These are phyloP conservation scores for Nymphicus hollandicus DNA, from an alignment of 2,113 vertebrate genomes.

Conservation along the genomic window DNA sequence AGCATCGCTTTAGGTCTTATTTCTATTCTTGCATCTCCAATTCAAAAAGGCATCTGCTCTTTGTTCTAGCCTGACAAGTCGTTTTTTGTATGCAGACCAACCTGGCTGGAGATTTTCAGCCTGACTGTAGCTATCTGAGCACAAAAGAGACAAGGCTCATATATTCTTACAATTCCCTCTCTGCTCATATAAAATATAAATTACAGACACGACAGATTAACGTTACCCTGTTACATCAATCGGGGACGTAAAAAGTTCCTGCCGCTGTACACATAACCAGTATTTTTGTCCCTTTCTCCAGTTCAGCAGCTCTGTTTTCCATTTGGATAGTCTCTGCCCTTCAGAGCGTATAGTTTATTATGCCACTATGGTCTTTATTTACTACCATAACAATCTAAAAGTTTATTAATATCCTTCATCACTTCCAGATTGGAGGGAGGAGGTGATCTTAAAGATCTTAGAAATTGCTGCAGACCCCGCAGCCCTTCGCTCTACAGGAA, in stretches of 20 bases:
- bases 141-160: constrained; percentile 48
- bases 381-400: background rate
- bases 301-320: background rate
- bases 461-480: background rate
- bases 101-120: constrained; percentile 21
- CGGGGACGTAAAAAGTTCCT: background rate
- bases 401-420: background rate
- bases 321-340: background rate
- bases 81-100: constrained; percentile 16
- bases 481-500: background rate
- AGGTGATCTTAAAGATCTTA: background rate
- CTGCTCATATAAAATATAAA: constrained; percentile 53
- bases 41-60: background rate
- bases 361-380: background rate
- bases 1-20: background rate
- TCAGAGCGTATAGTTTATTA: background rate
- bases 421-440: background rate
- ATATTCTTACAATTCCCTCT: constrained; percentile 40
- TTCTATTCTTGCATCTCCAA: background rate
- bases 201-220: constrained; percentile 9
- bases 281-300: background rate
- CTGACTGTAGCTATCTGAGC: background rate
- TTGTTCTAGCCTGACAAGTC: background rate
- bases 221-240: background rate
- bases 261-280: background rate